A percentile compares a stretch with the other conserved stretches of the same genome.
Conservation (phyloP, 2,113 vertebrate species). For the Struthidea cinerea region DNA sequence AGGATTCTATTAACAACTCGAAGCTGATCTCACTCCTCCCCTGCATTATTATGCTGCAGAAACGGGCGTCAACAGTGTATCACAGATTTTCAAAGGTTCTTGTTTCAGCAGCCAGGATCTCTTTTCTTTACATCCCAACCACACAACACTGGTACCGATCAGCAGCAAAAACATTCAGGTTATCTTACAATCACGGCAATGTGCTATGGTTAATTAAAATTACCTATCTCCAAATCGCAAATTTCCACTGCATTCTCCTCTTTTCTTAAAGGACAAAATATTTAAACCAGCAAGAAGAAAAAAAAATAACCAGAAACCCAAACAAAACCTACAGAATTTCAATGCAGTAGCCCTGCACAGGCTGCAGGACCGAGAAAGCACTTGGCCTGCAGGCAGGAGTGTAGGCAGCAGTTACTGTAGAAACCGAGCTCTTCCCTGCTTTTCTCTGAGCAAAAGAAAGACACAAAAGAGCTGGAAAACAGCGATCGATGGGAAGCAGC, state of each 20-base stretch:
- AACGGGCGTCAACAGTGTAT: background rate
- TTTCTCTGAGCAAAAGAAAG: slow-evolving; percentile 67
- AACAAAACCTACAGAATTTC: slow-evolving; percentile 39
- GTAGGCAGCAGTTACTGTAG: slow-evolving; percentile 74
- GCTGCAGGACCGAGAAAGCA: slow-evolving; percentile 47
- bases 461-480: slow-evolving; percentile 71
- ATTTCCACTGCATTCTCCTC: background rate
- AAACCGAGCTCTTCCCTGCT: slow-evolving; percentile 67
- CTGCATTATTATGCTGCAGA: background rate
- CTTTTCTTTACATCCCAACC: background rate
- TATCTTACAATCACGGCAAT: background rate
- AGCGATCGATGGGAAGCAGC: slow-evolving; percentile 69
- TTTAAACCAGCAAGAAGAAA: background rate
- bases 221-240: background rate
- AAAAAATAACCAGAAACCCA: background rate
- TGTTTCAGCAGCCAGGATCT: background rate
- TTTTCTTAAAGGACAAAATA: background rate
- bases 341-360: slow-evolving; percentile 48
- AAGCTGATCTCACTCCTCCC: background rate
- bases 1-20: background rate
- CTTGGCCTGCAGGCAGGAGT: slow-evolving; percentile 63
- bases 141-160: background rate
- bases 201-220: background rate
- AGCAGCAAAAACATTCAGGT: background rate
- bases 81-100: background rate